Evolutionary conservation across 2,113 vertebrate genomes (phyloP).

Genomic region (Melospiza georgiana): DNA sequence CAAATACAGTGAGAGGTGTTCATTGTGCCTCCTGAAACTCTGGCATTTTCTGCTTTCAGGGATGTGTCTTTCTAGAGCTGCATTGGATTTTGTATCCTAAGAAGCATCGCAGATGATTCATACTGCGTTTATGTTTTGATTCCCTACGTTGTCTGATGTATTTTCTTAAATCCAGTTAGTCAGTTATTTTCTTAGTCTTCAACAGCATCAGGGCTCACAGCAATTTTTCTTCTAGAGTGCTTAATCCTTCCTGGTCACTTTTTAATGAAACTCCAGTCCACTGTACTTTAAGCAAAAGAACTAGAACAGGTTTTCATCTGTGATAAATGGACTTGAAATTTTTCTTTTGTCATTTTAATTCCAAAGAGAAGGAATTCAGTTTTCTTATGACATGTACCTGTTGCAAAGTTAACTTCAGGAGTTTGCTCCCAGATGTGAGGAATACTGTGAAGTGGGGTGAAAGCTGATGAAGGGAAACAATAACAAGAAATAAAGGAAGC

Average conservation of each 20-base stretch:
- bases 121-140: neutral
- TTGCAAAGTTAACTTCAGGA: neutral
- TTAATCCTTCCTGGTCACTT: constrained; percentile 1
- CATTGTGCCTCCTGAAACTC: neutral
- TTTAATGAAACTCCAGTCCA: neutral
- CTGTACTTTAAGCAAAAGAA: neutral
- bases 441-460: neutral
- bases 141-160: neutral
- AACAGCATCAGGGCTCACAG: neutral
- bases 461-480: neutral
- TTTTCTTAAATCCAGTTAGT: neutral
- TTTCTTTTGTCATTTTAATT: constrained; percentile 13
- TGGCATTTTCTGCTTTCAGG: neutral
- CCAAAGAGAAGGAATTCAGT: neutral
- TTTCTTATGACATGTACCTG: neutral
- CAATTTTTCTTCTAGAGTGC: neutral
- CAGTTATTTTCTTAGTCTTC: neutral
- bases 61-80: neutral
- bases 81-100: neutral
- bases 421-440: neutral
- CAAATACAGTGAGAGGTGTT: neutral
- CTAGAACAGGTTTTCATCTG: neutral
- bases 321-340: constrained; percentile 29
- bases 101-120: neutral
- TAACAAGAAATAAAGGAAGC: neutral